Evolutionary conservation across 2,113 vertebrate genomes (phyloP), one percentile per base, ranked within the genome.

Genomic region (Polyodon spathula): DNA sequence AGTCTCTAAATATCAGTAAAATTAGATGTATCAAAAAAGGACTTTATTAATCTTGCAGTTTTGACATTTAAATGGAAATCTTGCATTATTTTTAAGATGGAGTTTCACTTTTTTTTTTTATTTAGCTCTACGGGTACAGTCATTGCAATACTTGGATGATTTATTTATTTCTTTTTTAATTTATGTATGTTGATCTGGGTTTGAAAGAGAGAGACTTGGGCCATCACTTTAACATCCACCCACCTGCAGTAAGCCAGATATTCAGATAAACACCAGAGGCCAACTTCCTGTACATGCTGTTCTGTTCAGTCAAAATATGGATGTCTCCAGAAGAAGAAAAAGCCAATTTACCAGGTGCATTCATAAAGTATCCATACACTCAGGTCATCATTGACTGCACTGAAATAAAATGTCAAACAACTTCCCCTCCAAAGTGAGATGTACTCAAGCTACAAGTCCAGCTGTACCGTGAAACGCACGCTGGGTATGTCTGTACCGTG

Each of bases 361-460:
- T 66, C 7, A 10, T 3, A 12, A 44, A 58, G 14, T 58, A 62
- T 48, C 42, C 59, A 43, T 54, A 62, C 16, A 62, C 54, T 2
- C 54, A 63, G 38, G 9, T 37, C 15, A 57, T 61, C 9, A 14
- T 61, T 50, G 64, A 66, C 59, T 58, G 44, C 9, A 62, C 46
- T 12, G 59, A 66, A 8, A 9, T 66, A 4, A 58, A 14, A 53
- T 62, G 54, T 52, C 54, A 62, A n/a, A 54, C 17, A 27, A 58
- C 64, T 37, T 56, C 64, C 2, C 27, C 58, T 51, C 9, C 43
- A 60, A 46, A 61, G 48, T 62, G 40, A 66, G 55, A 53, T 66
- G 44, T 62, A 43, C 27, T 62, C 60, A 9, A 38, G 43, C 6
- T 58, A n/a, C n/a, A n/a, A n/a, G n/a, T n/a, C n/a, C n/a, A n/a